These are phyloP conservation scores for Opisthocomus hoazin DNA, from an alignment of 2,113 vertebrate species.

Conservation along the genomic window DNA sequence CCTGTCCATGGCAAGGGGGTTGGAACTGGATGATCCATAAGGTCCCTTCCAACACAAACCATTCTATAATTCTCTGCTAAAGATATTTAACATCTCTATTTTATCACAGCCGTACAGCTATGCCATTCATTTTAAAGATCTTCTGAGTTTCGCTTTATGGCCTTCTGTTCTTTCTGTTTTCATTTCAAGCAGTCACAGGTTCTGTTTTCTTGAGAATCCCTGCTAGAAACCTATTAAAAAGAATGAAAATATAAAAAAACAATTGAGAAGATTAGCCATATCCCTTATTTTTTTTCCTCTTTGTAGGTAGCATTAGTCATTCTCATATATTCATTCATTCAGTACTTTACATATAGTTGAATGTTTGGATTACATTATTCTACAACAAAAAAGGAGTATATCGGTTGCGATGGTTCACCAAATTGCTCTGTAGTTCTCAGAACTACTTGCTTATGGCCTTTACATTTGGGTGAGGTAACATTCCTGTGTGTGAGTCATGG, in stretches of 20 bases:
- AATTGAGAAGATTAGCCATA: neutral
- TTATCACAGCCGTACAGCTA: neutral
- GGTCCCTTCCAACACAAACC: too few relatives aligned
- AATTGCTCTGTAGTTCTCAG: neutral
- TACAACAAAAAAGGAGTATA: neutral
- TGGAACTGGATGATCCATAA: too few relatives aligned
- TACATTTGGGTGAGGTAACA: neutral
- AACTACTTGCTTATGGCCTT: neutral
- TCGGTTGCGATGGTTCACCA: neutral
- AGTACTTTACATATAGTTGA: fast-evolving
- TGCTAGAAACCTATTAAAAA: neutral
- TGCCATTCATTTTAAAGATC: neutral
- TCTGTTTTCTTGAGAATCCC: neutral
- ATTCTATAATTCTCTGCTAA: too few relatives aligned
- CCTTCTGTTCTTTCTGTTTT: neutral
- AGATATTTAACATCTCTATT: neutral
- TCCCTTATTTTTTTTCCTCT: neutral
- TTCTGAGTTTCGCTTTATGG: neutral
- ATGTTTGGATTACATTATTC: neutral
- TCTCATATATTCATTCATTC: neutral
- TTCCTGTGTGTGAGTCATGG: neutral
- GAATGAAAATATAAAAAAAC: neutral
- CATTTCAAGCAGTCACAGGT: neutral
- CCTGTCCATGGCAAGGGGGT: too few relatives aligned
- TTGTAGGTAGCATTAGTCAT: neutral